Percentiles rank a stretch among this genome's conserved stretches.
Evolutionary conservation across 1,140 invertebrate species (phyloP).

Genomic region (Copidosoma floridanum): DNA sequence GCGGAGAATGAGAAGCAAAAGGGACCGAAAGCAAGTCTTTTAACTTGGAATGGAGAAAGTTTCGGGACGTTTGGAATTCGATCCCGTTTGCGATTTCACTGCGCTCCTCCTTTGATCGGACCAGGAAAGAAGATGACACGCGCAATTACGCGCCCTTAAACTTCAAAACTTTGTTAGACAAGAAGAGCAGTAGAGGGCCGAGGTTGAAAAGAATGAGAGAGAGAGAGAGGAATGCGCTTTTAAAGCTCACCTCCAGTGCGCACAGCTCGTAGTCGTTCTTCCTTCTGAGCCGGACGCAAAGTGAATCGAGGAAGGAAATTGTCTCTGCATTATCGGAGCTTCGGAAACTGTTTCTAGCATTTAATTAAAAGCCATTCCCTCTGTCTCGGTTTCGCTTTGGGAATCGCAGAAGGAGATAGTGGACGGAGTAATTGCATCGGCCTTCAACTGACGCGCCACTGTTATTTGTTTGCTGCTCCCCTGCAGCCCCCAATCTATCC

Average conservation of each 20-base stretch:
- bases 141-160: slow-evolving; percentile 46
- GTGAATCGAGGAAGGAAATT: slow-evolving; percentile 55
- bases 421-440: slow-evolving; percentile 45
- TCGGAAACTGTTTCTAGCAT: slow-evolving; percentile 55
- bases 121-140: slow-evolving; percentile 47
- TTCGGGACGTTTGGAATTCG: slow-evolving; percentile 39
- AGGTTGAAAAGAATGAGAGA: not conserved
- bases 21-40: slow-evolving; percentile 27
- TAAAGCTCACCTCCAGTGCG: slow-evolving; percentile 37
- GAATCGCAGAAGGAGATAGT: not conserved
- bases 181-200: not conserved
- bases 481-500: no score
- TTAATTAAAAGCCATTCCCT: slow-evolving; percentile 56
- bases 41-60: slow-evolving; percentile 44
- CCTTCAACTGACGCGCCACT: slow-evolving; percentile 51
- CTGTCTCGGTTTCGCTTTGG: slow-evolving; percentile 46
- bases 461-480: slow-evolving; percentile 49
- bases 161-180: slow-evolving; percentile 49
- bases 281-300: slow-evolving; percentile 46
- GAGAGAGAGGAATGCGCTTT: slow-evolving; percentile 36
- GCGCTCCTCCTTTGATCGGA: slow-evolving; percentile 39
- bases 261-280: no score
- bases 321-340: slow-evolving; percentile 55
- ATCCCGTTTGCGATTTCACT: slow-evolving; percentile 39
- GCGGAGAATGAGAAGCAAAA: slow-evolving; percentile 14